These are phyloP conservation scores for Diabrotica virgifera DNA, from an alignment of 1,140 invertebrate genomes.

Conservation along the genomic window DNA sequence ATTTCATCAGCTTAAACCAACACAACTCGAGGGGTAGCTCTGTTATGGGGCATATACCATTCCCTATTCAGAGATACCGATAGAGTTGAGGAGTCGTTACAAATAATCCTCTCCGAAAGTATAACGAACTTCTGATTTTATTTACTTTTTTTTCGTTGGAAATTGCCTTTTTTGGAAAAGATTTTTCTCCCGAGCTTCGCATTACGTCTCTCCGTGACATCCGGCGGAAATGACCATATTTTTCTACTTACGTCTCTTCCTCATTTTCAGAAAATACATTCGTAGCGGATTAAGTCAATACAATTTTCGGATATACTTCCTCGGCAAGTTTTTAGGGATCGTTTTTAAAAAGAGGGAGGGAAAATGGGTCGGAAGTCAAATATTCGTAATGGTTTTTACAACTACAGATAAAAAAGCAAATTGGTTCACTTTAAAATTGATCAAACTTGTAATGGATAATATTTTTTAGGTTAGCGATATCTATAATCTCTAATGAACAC, in stretches of 20 bases:
- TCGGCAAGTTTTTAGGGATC: constrained; percentile 23
- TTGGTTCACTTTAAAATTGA: too few relatives aligned
- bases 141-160: constrained; percentile 22
- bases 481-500: too few relatives aligned
- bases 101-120: not conserved
- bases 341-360: constrained; percentile 13
- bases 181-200: constrained; percentile 22
- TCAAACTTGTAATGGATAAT: too few relatives aligned
- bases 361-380: too few relatives aligned
- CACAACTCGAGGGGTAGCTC: too few relatives aligned
- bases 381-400: too few relatives aligned
- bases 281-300: constrained; percentile 29
- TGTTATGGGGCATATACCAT: too few relatives aligned
- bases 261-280: constrained; percentile 26
- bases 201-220: constrained; percentile 30
- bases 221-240: constrained; percentile 31
- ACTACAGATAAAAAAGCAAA: too few relatives aligned
- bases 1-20: too few relatives aligned
- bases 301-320: constrained; percentile 31
- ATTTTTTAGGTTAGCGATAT: too few relatives aligned
- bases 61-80: too few relatives aligned
- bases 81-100: too few relatives aligned
- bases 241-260: constrained; percentile 27
- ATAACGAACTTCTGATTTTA: constrained; percentile 15
- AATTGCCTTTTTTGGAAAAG: constrained; percentile 23